These are phyloP conservation scores for Hypocryptadius cinnamomeus DNA, from an alignment of 2,113 vertebrate genomes.

Conservation along the genomic window DNA sequence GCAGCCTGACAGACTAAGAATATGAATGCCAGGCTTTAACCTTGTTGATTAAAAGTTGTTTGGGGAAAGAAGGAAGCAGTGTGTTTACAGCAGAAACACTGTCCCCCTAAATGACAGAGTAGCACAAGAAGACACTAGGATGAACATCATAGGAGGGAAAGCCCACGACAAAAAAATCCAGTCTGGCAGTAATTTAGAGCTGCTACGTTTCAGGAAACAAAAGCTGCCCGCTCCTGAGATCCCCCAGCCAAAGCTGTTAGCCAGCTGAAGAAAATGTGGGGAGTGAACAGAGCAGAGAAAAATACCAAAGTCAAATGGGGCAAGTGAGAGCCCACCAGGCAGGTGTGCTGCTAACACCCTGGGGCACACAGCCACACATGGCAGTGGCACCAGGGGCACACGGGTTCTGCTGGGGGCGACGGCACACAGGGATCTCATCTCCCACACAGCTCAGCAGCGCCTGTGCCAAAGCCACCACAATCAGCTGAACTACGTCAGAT, in stretches of 20 bases:
- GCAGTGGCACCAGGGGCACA: accelerated
- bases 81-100: neutral
- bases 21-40: neutral
- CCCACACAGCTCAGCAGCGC: neutral
- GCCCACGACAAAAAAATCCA: accelerated
- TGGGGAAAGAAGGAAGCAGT: neutral
- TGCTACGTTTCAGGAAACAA: neutral
- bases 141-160: neutral
- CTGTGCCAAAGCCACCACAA: neutral
- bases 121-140: neutral
- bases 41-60: neutral
- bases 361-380: neutral
- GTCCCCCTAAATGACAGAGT: neutral
- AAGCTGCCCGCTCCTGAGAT: neutral
- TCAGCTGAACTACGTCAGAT: neutral
- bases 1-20: neutral
- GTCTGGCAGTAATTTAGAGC: neutral
- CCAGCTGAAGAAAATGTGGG: neutral
- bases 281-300: neutral
- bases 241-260: neutral
- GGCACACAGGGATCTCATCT: neutral
- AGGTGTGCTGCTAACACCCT: neutral
- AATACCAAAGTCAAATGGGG: neutral
- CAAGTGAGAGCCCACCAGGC: neutral
- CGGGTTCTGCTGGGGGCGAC: accelerated